These are phyloP conservation scores for Macrochelys suwanniensis DNA, from an alignment of 2,797 vertebrate species.

Conservation along the genomic window DNA sequence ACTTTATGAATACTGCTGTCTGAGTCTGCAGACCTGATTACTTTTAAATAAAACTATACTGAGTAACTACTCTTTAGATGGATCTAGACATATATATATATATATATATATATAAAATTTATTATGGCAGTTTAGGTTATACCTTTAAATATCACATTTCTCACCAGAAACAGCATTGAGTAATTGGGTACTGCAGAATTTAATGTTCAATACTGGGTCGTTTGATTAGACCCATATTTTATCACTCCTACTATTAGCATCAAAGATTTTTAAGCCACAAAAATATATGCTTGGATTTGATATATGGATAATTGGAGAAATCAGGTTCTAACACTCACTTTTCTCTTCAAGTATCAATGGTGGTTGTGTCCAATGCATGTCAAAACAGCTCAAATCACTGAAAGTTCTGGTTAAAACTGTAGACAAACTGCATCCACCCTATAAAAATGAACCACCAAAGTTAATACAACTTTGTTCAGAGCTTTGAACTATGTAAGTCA, in stretches of 20 bases:
- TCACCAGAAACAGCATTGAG: slow-evolving; percentile 73
- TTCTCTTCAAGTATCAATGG: slow-evolving; percentile 23
- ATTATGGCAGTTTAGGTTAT: slow-evolving; percentile 51
- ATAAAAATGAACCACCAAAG: slow-evolving; percentile 48
- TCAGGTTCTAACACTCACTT: slow-evolving; percentile 2
- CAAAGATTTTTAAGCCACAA: slow-evolving; percentile 43
- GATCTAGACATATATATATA: background rate
- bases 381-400: slow-evolving; percentile 7
- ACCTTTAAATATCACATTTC: slow-evolving; percentile 67
- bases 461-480: slow-evolving; percentile 51
- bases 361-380: background rate
- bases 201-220: slow-evolving; percentile 71
- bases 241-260: slow-evolving; percentile 64
- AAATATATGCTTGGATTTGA: slow-evolving; percentile 40
- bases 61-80: background rate
- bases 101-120: too few relatives aligned
- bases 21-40: slow-evolving; percentile 10
- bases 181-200: slow-evolving; percentile 70
- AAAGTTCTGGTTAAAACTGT: slow-evolving; percentile 19
- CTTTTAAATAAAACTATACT: slow-evolving; percentile 7
- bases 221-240: slow-evolving; percentile 80
- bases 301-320: slow-evolving; percentile 54
- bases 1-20: slow-evolving; percentile 45
- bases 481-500: slow-evolving; percentile 48
- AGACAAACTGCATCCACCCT: slow-evolving; percentile 31